Evolutionary conservation across 1,140 invertebrate species (phyloP).

Genomic region (Lepidurus apus): DNA sequence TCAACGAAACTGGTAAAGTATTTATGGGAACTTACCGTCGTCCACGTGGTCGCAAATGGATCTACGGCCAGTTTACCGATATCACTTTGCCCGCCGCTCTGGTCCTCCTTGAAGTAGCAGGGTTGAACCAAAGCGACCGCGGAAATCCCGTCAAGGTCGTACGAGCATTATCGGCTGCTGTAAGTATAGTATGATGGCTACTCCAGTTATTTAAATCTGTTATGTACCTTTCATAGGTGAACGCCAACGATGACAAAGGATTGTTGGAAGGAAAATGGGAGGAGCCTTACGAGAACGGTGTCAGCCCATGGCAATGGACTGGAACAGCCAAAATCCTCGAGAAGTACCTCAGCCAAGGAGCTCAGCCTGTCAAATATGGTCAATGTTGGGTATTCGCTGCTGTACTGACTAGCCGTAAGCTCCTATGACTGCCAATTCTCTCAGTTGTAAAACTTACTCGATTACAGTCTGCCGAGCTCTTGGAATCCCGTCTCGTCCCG

Average conservation of each 20-base stretch:
- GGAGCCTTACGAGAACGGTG: constrained; percentile 45
- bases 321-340: constrained; percentile 42
- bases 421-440: neutral
- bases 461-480: constrained; percentile 48
- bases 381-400: constrained; percentile 52
- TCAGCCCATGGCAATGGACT: constrained; percentile 41
- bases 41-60: constrained; percentile 45
- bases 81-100: constrained; percentile 41
- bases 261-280: constrained; percentile 48
- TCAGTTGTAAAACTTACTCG: neutral
- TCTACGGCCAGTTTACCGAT: constrained; percentile 47
- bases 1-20: constrained; percentile 49
- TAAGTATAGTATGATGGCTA: constrained; percentile 35
- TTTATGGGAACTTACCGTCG: constrained; percentile 45
- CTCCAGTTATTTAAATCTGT: neutral
- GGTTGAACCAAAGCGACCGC: constrained; percentile 41
- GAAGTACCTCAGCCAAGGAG: constrained; percentile 41
- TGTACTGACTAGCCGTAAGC: constrained; percentile 43
- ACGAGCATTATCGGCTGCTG: constrained; percentile 43
- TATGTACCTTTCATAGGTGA: constrained; percentile 40
- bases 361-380: constrained; percentile 46
- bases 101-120: constrained; percentile 38
- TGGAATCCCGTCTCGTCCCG: constrained; percentile 49
- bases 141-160: constrained; percentile 45
- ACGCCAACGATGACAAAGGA: constrained; percentile 45